A percentile compares a stretch with the other conserved stretches of the same genome.
Conservation (phyloP, 2,797 vertebrate genomes). For the Scarus forsteni region DNA sequence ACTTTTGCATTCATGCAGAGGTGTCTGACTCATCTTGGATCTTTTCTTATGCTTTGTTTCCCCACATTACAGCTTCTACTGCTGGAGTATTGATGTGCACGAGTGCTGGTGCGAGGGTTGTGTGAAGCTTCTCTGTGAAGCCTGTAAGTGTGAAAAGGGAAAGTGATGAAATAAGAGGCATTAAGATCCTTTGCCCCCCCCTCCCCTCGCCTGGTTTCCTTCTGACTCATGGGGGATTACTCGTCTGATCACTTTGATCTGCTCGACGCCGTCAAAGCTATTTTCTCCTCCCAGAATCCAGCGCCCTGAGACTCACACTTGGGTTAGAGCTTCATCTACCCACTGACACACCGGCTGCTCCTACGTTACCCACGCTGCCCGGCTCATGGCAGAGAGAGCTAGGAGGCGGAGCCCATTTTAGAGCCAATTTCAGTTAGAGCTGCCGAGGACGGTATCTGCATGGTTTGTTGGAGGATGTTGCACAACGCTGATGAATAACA, state of each 20-base stretch:
- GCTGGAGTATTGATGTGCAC: too few relatives aligned
- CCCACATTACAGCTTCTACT: too few relatives aligned
- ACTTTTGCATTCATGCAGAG: too few relatives aligned
- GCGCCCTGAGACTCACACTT: slow-evolving; percentile 53
- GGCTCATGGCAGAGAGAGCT: slow-evolving; percentile 36
- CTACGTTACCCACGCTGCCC: slow-evolving; percentile 44
- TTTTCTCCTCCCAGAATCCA: slow-evolving; percentile 68
- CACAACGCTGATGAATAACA: slow-evolving; percentile 78
- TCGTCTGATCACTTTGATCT: slow-evolving; percentile 82
- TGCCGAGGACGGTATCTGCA: slow-evolving; percentile 65
- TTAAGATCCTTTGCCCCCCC: slow-evolving; percentile 29
- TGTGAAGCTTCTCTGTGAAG: neutral
- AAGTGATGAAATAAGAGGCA: slow-evolving; percentile 68
- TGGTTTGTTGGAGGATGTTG: slow-evolving; percentile 76
- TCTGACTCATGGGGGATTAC: slow-evolving; percentile 84
- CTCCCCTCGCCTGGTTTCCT: slow-evolving; percentile 62
- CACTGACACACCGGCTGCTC: slow-evolving; percentile 55
- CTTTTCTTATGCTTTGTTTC: too few relatives aligned
- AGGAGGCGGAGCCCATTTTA: slow-evolving; percentile 42
- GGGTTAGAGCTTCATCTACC: slow-evolving; percentile 60
- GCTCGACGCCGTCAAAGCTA: slow-evolving; percentile 71
- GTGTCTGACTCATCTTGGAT: too few relatives aligned
- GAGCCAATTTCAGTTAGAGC: slow-evolving; percentile 70
- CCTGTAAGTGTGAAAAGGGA: slow-evolving; percentile 41
- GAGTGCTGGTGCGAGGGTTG: neutral